Base-by-base conservation (phyloP, 2,797 vertebrate species). In the Gambelia wislizenii region DNA sequence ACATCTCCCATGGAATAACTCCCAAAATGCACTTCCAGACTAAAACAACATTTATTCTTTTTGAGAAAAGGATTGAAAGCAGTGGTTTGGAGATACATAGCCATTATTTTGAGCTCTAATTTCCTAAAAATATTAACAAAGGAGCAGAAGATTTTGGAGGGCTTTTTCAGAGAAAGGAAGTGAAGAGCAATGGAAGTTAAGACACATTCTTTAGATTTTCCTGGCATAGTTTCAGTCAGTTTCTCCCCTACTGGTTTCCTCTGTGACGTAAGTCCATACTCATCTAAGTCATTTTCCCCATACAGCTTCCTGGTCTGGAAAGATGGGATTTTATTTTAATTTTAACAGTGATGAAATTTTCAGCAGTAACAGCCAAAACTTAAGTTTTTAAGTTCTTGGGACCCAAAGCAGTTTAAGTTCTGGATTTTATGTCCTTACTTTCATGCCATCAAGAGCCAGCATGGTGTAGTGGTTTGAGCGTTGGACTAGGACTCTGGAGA, bases 121-220 rank as follows among this genome's bases (percentile, higher is more conserved):
- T 89, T 86, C 78, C 84, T 54, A 86, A 89, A 14, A 56, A 67
- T 42, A 69, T 82, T 81, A 86, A 86, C 44, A 89, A 64, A 82
- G 25, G 67, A 30, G 25, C 36, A 81, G 67, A 22, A 36, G 36
- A 52, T 75, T 83, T 76, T 56, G 76, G 52, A 67, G 20, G 54
- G 22, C 56, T 89, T 44, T 69, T 25, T 85, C 20, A 12, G 4
- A 52, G 83, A 85, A 52, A 75, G n/a, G 59, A 85, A 74, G 36
- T 67, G 52, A 13, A 67, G 30, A 52, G 36, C 47, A 75, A 82
- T 10, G 30, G n/a, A n/a, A n/a, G 27, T 67, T 74, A 74, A 85
- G 54, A 64, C 14, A 47, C 12, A 78, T 2, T 61, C 33, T 22
- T 59, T 47, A n/a, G 5, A 67, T 76, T 86, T 89, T 30, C 22